Evolutionary conservation across 2,797 vertebrate species (phyloP), one percentile per base, ranked within the genome.

Genomic region (Acrocephalus scirpaceus): DNA sequence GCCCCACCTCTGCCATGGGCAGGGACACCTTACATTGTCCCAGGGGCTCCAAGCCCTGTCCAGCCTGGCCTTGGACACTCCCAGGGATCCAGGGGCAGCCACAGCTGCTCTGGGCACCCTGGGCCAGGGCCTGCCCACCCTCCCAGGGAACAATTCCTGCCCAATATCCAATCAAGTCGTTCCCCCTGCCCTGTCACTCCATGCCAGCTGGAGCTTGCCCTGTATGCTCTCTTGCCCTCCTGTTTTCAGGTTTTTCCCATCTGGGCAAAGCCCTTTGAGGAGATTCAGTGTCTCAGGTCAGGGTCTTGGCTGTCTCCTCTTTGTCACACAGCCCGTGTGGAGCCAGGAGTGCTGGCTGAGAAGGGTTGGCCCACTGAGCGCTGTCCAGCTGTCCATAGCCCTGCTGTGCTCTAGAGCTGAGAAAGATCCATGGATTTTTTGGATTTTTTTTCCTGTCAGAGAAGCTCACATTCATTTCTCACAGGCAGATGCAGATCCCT

Each of bases 131-230:
- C 70, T 66, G 0, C 3, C 23, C 36, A 12, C 17, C 44, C 44
- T 50, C 4, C 0, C 26, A 60, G 71, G 11, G 7, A 6, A 1
- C 0, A 51, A 67, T 69, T n/a, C 5, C 45, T 44, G 2, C 47
- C 62, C 19, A 38, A 19, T 2, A 4, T 17, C 72, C n/a, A 19
- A 0, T 3, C 40, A 20, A 47, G 29, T 38, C 19, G 10, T 38
- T 53, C 6, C 38, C 27, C 18, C 15, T 65, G 42, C 20, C 36
- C 82, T 67, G 53, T 27, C 36, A 6, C 45, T 32, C 38, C 38
- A 7, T 16, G 16, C 34, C 44, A 75, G 25, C 27, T 29, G 13
- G 22, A 14, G 34, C 36, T 40, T 72, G 47, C 60, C 80, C 64
- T 73, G 72, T 60, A 23, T 50, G 11, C 45, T 16, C 58, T 16